Conservation (phyloP, 2,888 invertebrate genomes). For the Cheilosia vulpina region DNA sequence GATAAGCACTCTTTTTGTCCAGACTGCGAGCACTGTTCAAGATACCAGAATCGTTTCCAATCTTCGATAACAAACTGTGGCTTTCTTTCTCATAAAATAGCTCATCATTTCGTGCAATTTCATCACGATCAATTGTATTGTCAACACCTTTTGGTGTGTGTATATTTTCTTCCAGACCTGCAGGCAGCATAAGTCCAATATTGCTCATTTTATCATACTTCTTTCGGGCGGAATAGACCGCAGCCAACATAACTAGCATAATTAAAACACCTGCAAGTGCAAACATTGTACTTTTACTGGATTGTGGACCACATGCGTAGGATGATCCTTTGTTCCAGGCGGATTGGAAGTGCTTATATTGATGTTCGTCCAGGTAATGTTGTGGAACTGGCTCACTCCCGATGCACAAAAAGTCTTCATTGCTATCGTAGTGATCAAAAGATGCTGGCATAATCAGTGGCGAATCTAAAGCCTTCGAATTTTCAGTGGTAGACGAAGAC, state of each 20-base stretch:
- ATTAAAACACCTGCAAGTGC: slow-evolving; percentile 70
- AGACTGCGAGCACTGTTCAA: slow-evolving; percentile 57
- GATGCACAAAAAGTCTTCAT: slow-evolving; percentile 47
- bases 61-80: slow-evolving; percentile 73
- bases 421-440: slow-evolving; percentile 9
- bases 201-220: slow-evolving; percentile 79
- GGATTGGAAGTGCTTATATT: slow-evolving; percentile 77
- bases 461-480: slow-evolving; percentile 1
- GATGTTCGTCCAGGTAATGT: slow-evolving; percentile 56
- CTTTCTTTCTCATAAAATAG: slow-evolving; percentile 75
- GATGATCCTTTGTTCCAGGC: slow-evolving; percentile 76
- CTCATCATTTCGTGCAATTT: slow-evolving; percentile 75
- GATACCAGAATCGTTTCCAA: slow-evolving; percentile 66
- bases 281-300: slow-evolving; percentile 76
- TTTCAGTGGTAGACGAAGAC: slow-evolving; percentile 21
- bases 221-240: slow-evolving; percentile 75
- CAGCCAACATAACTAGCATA: slow-evolving; percentile 59
- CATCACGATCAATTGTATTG: slow-evolving; percentile 71
- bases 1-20: slow-evolving; percentile 62
- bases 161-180: slow-evolving; percentile 77
- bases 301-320: slow-evolving; percentile 74
- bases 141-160: slow-evolving; percentile 74
- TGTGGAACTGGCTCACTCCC: slow-evolving; percentile 24
- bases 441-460: neutral
- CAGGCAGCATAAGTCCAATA: slow-evolving; percentile 78